These are phyloP conservation scores for Zootermopsis nevadensis DNA, from an alignment of 2,888 invertebrate genomes.

Conservation along the genomic window DNA sequence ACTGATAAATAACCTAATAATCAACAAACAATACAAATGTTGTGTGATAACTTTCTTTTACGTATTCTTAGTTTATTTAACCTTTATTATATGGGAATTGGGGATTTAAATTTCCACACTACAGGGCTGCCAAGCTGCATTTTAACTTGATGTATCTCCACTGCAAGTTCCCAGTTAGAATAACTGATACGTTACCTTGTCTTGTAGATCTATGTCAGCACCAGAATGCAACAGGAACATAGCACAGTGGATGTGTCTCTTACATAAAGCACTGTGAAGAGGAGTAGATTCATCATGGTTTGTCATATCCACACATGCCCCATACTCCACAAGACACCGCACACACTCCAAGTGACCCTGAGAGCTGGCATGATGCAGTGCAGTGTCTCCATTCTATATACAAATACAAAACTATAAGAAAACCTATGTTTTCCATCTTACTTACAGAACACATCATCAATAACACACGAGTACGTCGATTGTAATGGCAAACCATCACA, in stretches of 20 bases:
- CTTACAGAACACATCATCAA: too few relatives aligned
- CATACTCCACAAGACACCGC: constrained; percentile 64
- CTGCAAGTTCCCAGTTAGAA: background rate
- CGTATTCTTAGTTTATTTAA: too few relatives aligned
- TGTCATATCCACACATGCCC: constrained; percentile 64
- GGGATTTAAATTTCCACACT: too few relatives aligned
- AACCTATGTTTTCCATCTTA: too few relatives aligned
- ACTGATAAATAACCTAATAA: too few relatives aligned
- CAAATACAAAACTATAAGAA: background rate
- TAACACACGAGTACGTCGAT: too few relatives aligned
- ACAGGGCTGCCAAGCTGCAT: too few relatives aligned
- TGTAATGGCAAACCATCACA: too few relatives aligned
- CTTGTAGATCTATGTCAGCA: constrained; percentile 68
- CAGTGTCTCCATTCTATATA: constrained; percentile 20
- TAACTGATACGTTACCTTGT: constrained; percentile 61
- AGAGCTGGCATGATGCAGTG: constrained; percentile 34
- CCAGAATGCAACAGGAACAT: constrained; percentile 71
- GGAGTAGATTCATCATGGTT: constrained; percentile 69
- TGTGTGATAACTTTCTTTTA: too few relatives aligned
- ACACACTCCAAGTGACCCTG: constrained; percentile 67
- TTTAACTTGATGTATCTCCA: background rate
- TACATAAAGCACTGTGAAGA: constrained; percentile 70
- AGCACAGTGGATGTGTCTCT: constrained; percentile 69
- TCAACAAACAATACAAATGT: too few relatives aligned
- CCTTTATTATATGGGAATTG: too few relatives aligned